Evolutionary conservation across 2,888 invertebrate species (phyloP).

Genomic region (Bhutanitis thaidina): DNA sequence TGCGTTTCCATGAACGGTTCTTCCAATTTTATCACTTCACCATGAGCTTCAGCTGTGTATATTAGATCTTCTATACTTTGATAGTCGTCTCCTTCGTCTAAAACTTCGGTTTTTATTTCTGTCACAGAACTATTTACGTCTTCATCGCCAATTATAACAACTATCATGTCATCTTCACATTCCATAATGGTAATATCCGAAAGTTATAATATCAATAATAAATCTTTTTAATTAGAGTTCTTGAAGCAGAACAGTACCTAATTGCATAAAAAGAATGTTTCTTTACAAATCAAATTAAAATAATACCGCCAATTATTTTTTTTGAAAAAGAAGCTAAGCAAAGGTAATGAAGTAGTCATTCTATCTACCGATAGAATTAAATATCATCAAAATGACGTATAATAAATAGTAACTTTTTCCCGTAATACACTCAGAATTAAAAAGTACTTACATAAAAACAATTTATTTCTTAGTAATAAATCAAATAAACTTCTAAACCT

Average conservation of each 20-base stretch:
- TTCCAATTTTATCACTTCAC: slow-evolving; percentile 32
- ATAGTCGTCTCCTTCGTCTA: slow-evolving; percentile 28
- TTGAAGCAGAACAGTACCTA: no score
- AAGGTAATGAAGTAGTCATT: slow-evolving; percentile 15
- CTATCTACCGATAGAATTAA: no score
- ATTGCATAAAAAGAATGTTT: no score
- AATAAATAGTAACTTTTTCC: no score
- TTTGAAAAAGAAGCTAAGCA: slow-evolving; percentile 24
- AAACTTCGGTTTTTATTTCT: slow-evolving; percentile 33
- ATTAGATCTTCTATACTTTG: slow-evolving; percentile 34
- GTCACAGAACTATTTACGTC: slow-evolving; percentile 25
- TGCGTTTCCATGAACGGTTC: slow-evolving; percentile 18
- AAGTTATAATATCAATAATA: not conserved
- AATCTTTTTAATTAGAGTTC: slow-evolving; percentile 1
- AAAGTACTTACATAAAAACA: no score
- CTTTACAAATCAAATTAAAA: no score
- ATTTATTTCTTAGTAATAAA: no score
- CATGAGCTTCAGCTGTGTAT: slow-evolving; percentile 37
- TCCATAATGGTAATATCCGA: slow-evolving; percentile 28
- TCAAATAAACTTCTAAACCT: no score
- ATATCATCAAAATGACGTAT: no score
- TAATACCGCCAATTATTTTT: not conserved
- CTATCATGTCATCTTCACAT: slow-evolving; percentile 40
- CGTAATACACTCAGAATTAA: no score
- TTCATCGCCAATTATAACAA: slow-evolving; percentile 41